phyloP scores from a whole-genome alignment of 1,140 invertebrate genomes.

The Drosophila ironensis region DNA sequence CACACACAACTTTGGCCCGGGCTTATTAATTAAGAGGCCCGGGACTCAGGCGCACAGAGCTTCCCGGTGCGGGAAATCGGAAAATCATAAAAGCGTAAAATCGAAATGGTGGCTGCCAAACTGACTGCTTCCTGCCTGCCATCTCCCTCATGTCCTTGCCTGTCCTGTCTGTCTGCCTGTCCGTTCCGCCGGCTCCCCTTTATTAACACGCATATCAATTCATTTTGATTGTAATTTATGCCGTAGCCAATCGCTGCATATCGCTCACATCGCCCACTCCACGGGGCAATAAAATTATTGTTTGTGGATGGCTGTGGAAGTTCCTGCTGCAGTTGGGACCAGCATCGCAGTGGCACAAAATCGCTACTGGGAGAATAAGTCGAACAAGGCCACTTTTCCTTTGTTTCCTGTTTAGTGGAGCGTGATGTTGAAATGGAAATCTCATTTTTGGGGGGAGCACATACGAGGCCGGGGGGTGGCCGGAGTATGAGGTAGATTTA shows the following conservation, averaged over 20 bases:
- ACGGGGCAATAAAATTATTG: slow-evolving; percentile 69
- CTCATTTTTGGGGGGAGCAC: neutral
- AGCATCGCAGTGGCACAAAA: too few species aligned
- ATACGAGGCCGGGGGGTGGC: neutral
- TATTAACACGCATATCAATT: slow-evolving; percentile 80
- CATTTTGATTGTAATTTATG: slow-evolving; percentile 80
- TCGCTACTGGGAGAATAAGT: slow-evolving; percentile 18
- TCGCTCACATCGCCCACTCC: slow-evolving; percentile 61
- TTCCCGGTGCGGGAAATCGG: slow-evolving; percentile 55
- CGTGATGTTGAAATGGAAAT: slow-evolving; percentile 43
- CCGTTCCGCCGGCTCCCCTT: slow-evolving; percentile 23
- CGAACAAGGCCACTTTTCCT: slow-evolving; percentile 44
- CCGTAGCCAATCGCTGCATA: slow-evolving; percentile 76
- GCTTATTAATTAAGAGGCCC: slow-evolving; percentile 73
- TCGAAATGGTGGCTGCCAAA: slow-evolving; percentile 71
- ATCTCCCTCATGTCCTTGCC: slow-evolving; percentile 8
- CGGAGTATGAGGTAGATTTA: slow-evolving; percentile 9
- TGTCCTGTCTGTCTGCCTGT: neutral
- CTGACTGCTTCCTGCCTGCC: slow-evolving; percentile 53
- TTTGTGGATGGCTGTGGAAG: slow-evolving; percentile 70
- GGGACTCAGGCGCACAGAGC: neutral
- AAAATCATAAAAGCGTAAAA: slow-evolving; percentile 80
- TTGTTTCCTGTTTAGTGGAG: slow-evolving; percentile 33
- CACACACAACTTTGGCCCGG: slow-evolving; percentile 25
- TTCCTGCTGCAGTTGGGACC: slow-evolving; percentile 73